Percentiles rank a stretch among this genome's conserved stretches.
Evolutionary conservation across 2,797 vertebrate genomes (phyloP).

Genomic region (Chromobotia macracanthus): DNA sequence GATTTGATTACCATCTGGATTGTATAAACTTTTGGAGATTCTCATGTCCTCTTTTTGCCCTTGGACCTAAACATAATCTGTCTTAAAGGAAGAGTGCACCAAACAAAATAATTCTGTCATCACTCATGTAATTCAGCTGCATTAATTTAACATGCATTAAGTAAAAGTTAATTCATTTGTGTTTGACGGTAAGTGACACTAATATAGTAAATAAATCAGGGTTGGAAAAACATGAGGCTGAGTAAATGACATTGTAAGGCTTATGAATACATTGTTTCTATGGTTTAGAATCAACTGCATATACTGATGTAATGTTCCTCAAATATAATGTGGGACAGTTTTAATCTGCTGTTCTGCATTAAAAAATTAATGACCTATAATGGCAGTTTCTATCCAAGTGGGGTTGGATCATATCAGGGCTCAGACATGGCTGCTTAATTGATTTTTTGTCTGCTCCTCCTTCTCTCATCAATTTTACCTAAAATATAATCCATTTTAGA

Average conservation of each 20-base stretch:
- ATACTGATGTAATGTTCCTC: neutral
- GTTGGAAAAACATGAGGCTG: neutral
- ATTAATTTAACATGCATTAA: no score
- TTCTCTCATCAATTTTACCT: slow-evolving; percentile 28
- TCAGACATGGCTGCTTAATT: neutral
- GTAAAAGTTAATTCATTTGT: neutral
- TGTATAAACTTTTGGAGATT: slow-evolving; percentile 38
- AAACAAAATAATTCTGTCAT: neutral
- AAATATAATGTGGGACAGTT: neutral
- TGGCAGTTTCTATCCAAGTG: slow-evolving; percentile 4
- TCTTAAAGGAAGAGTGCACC: neutral
- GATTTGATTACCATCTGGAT: slow-evolving; percentile 49
- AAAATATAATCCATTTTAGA: slow-evolving; percentile 23
- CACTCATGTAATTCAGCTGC: neutral
- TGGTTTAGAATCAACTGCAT: neutral
- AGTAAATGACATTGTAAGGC: neutral
- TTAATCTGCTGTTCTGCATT: neutral
- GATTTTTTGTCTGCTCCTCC: slow-evolving; percentile 28
- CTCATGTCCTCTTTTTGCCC: slow-evolving; percentile 32
- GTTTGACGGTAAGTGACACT: neutral
- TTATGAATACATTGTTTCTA: neutral
- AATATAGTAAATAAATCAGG: neutral
- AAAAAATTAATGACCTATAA: slow-evolving; percentile 28
- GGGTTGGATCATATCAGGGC: slow-evolving; percentile 22
- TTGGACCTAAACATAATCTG: slow-evolving; percentile 1